phyloP scores from a whole-genome alignment of 2,797 vertebrate genomes.

The Catharus ustulatus region DNA sequence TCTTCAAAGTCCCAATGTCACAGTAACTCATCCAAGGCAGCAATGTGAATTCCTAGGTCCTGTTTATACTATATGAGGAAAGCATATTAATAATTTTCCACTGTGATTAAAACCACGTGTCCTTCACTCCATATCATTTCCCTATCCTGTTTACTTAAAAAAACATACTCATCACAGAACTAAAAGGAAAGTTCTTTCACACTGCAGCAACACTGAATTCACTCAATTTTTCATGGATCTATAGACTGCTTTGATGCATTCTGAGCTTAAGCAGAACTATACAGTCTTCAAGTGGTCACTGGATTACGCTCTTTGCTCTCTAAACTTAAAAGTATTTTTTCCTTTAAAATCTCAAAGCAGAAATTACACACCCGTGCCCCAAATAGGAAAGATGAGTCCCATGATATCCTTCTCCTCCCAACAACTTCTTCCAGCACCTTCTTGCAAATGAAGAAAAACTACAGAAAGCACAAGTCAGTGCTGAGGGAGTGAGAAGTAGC shows the following conservation, averaged over 20 bases:
- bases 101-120: neutral
- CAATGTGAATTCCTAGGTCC: neutral
- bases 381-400: neutral
- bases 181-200: neutral
- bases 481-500: neutral
- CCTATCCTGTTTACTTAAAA: constrained; percentile 23
- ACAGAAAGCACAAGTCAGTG: neutral
- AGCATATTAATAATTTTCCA: constrained; percentile 17
- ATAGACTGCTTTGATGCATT: neutral
- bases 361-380: neutral
- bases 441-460: neutral
- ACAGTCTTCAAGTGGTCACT: neutral
- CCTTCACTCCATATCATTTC: neutral
- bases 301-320: neutral
- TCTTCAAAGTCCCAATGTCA: neutral
- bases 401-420: neutral
- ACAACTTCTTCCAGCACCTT: neutral
- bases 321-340: neutral
- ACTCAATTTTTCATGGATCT: constrained; percentile 3
- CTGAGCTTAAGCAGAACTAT: neutral
- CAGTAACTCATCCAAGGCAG: neutral
- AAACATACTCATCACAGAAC: neutral
- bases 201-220: neutral
- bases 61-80: neutral
- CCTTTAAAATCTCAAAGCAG: neutral